Percentiles rank a stretch among this genome's conserved stretches.
phyloP scores from a whole-genome alignment of 2,113 vertebrate genomes.

The Zapornia atra region DNA sequence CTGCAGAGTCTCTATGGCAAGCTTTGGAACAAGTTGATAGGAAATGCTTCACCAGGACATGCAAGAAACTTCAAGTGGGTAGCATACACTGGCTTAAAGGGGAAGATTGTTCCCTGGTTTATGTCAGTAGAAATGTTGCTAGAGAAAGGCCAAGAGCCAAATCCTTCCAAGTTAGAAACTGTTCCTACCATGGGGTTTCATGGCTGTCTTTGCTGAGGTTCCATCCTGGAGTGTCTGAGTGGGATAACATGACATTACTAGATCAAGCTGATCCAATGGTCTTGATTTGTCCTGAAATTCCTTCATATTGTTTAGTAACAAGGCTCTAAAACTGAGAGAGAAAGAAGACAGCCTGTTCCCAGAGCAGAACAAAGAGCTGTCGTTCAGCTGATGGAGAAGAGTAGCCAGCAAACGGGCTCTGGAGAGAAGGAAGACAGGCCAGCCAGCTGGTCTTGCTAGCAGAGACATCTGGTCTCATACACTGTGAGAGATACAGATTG shows the following conservation, averaged over 20 bases:
- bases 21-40: background rate
- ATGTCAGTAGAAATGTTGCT: background rate
- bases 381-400: background rate
- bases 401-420: slow-evolving; percentile 7
- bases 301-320: background rate
- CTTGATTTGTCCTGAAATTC: slow-evolving; percentile 1
- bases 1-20: background rate
- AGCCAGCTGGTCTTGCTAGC: slow-evolving; percentile 46
- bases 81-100: background rate
- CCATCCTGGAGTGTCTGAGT: background rate
- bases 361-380: slow-evolving; percentile 10
- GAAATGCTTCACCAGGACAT: background rate
- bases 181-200: background rate
- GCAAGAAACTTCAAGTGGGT: background rate
- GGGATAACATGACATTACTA: background rate
- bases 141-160: background rate
- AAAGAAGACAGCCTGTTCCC: background rate
- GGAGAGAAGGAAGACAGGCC: slow-evolving; percentile 1
- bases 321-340: background rate
- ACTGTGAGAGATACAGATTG: background rate
- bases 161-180: background rate
- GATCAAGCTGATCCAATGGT: background rate
- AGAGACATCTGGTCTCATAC: slow-evolving; percentile 7
- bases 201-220: background rate
- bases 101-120: background rate